phyloP scores from a whole-genome alignment of 2,797 vertebrate genomes.

The Danio aesculapii region DNA sequence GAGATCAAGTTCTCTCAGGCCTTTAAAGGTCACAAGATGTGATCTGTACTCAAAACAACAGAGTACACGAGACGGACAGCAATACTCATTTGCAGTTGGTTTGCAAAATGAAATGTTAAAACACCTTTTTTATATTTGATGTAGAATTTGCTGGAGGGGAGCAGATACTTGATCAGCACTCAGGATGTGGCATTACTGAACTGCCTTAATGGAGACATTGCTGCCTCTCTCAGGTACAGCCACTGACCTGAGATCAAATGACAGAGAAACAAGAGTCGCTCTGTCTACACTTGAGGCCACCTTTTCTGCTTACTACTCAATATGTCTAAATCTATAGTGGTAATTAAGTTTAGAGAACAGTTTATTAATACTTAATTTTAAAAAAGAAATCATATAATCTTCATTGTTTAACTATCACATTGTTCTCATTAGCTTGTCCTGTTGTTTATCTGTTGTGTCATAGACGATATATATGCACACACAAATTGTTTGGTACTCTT shows the following conservation, averaged over 20 bases:
- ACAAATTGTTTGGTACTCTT: too few species aligned
- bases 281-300: constrained; percentile 3
- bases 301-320: neutral
- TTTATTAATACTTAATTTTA: too few species aligned
- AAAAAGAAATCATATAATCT: too few species aligned
- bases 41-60: constrained; percentile 1
- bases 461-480: too few species aligned
- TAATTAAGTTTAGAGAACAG: too few species aligned
- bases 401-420: too few species aligned
- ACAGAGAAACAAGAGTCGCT: constrained; percentile 17
- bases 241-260: constrained; percentile 33
- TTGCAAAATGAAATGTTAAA: neutral
- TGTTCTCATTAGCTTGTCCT: too few species aligned
- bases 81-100: neutral
- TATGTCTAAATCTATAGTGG: too few species aligned
- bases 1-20: constrained; percentile 20
- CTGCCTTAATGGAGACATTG: constrained; percentile 75
- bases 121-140: neutral
- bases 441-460: too few species aligned
- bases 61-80: neutral
- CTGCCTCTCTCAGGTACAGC: constrained; percentile 81
- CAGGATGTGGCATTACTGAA: constrained; percentile 83
- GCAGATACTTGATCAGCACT: constrained; percentile 80
- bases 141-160: constrained; percentile 82
- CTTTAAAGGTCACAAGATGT: constrained; percentile 16